Evolutionary conservation across 2,888 invertebrate genomes (phyloP), one percentile per base, ranked within the genome.

Genomic region (Anaspis maculata): DNA sequence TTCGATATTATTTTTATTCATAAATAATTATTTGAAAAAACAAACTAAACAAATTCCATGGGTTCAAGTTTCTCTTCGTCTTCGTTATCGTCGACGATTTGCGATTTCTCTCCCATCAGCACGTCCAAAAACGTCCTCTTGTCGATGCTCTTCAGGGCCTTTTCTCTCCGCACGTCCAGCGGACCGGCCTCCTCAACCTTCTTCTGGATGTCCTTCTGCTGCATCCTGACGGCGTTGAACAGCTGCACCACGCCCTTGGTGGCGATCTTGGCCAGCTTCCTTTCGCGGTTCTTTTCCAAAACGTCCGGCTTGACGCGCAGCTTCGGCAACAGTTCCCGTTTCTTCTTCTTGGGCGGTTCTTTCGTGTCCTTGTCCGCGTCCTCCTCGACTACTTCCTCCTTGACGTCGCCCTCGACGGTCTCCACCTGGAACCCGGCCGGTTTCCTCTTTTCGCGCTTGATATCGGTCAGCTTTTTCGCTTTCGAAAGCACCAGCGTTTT

Each of bases 171-270:
- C 14, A 79, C 73, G 59, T 87, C 85, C 19, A 87, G 70, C 13
- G 81, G 71, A n/a, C 84, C 83, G 39, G 75, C 80, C 48, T 79
- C 72, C 31, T 75, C 68, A 30, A 90, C 59, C 62, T 86, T 79
- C 34, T 72, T 73, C 25, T 78, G 75, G 28, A 91, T 66, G 32
- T 78, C 75, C 59, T 79, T 84, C 62, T 92, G 91, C 61, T 92
- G 91, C 48, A 80, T 74, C 51, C 77, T 77, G 0, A 94, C 91
- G 16, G 89, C 86, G 71, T 94, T 94, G 54, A 92, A 94, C 41
- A 94, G 68, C 58, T 92, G 91, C 0, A 94, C 90, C 1, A 92
- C 90, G 54, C 92, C 94, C 61, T 84, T 86, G 21, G 90, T 92
- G 6, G 90, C 91, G 51, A 91, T 84, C 72, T 83, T 88, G 19